Evolutionary conservation across 30 jellyfish, hydroid and myxozoan species (phyloP), one percentile per base, ranked within the genome.

Genomic region (Sanderia malayensis): DNA sequence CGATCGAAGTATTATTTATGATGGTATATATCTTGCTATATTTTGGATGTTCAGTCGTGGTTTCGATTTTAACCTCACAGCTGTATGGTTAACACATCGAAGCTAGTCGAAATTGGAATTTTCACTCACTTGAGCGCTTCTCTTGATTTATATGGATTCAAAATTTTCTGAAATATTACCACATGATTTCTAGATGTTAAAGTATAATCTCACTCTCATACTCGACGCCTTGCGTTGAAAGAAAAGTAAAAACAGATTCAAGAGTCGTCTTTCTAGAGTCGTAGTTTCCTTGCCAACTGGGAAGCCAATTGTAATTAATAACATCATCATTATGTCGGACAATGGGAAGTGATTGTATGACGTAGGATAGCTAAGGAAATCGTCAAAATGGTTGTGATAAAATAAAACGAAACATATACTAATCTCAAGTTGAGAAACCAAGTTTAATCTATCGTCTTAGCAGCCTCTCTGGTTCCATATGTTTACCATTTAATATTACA

Each of bases 401-500:
- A 49, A 24, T 49, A 9, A 4, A 18, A 19, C 8, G 27, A 49
- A 49, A 49, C 18, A n/a, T n/a, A 24, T 4, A 15, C 3, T 49
- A 19, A 49, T 19, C 23, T 49, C 27, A 9, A 15, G 6, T 24
- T 24, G 64, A 49, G 25, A 49, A 49, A 49, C 64, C 64, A 18
- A 49, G 3, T 4, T 9, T 49, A 49, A 49, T 49, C 64, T 19
- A 4, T 49, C 64, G 64, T 2, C 64, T 49, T 49, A 19, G 64
- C 64, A 49, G 64, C 64, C 64, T 49, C 64, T 49, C 64, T 49
- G 8, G 18, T 49, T 49, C 64, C 64, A 49, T 49, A 49, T 49
- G 64, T 49, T 49, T 49, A 24, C 18, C 64, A 49, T 49, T 11
- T 49, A 4, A 49, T 49, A 49, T 24, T 49, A 13, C 52, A 37